Evolutionary conservation across 2,797 vertebrate genomes (phyloP).

Genomic region (Stomatorhinus walkeri): DNA sequence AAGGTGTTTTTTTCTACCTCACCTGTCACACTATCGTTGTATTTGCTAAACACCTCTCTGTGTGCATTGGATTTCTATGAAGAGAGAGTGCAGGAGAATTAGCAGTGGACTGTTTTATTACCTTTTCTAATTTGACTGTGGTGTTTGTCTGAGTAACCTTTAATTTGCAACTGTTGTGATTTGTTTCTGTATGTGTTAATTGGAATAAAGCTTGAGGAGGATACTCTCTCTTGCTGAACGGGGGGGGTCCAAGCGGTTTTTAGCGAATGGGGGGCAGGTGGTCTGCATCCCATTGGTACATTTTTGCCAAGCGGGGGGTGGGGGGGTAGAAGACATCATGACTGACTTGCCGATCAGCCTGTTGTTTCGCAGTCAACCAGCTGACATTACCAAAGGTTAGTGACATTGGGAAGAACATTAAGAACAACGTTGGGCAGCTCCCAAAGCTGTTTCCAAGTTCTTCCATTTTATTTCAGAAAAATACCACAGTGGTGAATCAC

Average conservation of each 20-base stretch:
- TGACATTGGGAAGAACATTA: not conserved
- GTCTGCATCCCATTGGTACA: not conserved
- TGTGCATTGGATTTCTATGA: not conserved
- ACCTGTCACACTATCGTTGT: not conserved
- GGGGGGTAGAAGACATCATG: not conserved
- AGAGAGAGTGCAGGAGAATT: not conserved
- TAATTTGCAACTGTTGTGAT: not conserved
- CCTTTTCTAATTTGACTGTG: not conserved
- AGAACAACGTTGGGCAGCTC: not conserved
- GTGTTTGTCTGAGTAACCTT: constrained; percentile 8
- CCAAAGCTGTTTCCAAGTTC: not conserved
- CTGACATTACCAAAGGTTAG: not conserved
- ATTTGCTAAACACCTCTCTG: not conserved
- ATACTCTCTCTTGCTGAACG: not conserved
- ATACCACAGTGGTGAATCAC: not conserved
- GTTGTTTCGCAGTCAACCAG: not conserved
- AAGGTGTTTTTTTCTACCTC: not conserved
- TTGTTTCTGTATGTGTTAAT: constrained; percentile 8
- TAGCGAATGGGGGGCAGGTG: not conserved
- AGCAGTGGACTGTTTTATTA: not conserved
- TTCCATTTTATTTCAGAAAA: constrained; percentile 23
- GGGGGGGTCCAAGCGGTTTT: not conserved
- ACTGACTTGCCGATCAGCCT: not conserved
- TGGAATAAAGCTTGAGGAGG: constrained; percentile 9
- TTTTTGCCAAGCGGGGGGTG: not conserved